Percentiles rank a stretch among this genome's conserved stretches.
These are phyloP conservation scores for Stenodema calcarata DNA, from an alignment of 2,888 invertebrate species.

Conservation along the genomic window DNA sequence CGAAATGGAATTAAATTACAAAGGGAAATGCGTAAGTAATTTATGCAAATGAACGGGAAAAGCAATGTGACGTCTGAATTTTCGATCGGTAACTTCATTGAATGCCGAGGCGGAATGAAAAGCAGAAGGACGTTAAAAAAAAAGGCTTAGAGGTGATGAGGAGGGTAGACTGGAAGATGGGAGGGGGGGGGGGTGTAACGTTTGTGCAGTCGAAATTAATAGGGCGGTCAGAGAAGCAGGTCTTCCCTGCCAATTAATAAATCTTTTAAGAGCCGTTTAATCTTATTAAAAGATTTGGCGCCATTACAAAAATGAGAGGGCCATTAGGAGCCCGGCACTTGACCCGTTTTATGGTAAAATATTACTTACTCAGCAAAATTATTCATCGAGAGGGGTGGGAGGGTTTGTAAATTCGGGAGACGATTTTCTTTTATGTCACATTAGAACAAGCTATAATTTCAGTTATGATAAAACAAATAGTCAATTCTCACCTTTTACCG, in stretches of 20 bases:
- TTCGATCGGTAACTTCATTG: background rate
- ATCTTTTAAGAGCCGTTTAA: conserved; percentile 53
- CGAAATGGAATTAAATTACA: conserved; percentile 29
- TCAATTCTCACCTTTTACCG: no score
- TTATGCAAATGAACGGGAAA: conserved; percentile 9
- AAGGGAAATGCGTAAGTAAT: conserved; percentile 17
- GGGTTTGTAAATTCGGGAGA: background rate
- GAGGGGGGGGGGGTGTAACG: background rate
- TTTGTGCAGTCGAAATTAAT: conserved; percentile 40
- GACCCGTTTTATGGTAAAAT: conserved; percentile 20
- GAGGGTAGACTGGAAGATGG: background rate
- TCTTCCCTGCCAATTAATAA: conserved; percentile 54
- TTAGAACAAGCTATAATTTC: background rate
- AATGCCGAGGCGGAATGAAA: background rate
- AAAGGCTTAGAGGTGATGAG: background rate
- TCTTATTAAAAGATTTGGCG: conserved; percentile 55
- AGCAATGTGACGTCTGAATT: background rate
- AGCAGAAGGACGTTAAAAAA: background rate
- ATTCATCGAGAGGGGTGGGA: background rate
- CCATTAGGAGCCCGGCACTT: conserved; percentile 28
- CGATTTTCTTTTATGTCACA: background rate
- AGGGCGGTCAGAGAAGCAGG: conserved; percentile 22
- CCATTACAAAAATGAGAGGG: conserved; percentile 51
- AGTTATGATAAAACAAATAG: background rate
- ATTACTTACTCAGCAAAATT: conserved; percentile 25